Percentiles rank a stretch among this genome's conserved stretches.
Evolutionary conservation across 2,888 invertebrate species (phyloP).

Genomic region (Idaea biselata): DNA sequence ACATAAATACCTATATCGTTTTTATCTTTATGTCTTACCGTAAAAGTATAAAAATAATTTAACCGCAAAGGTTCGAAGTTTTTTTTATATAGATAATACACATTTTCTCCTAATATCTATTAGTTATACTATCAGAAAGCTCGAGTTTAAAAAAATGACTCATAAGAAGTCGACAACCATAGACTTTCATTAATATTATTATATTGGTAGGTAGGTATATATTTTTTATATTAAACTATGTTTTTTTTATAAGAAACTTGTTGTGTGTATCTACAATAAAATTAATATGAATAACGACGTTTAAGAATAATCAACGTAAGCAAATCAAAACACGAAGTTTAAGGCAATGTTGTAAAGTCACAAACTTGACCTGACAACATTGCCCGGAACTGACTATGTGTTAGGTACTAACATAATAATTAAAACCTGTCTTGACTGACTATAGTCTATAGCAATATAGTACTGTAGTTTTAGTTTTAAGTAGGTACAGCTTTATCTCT

Average conservation of each 20-base stretch:
- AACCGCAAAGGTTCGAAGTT: slow-evolving; percentile 17
- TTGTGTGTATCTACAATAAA: too few species aligned
- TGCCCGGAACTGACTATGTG: too few species aligned
- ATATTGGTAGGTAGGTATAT: slow-evolving; percentile 25
- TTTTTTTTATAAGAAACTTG: slow-evolving; percentile 15
- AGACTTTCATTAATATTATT: slow-evolving; percentile 38
- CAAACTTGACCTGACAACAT: too few species aligned
- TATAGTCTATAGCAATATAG: too few species aligned
- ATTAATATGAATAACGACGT: too few species aligned
- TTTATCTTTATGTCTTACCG: slow-evolving; percentile 6
- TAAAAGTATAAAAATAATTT: slow-evolving; percentile 33
- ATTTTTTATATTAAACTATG: neutral
- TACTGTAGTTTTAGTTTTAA: too few species aligned
- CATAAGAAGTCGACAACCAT: slow-evolving; percentile 75
- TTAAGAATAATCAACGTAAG: too few species aligned
- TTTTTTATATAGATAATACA: slow-evolving; percentile 30
- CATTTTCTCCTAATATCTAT: slow-evolving; percentile 26
- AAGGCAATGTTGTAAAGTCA: too few species aligned
- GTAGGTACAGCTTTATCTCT: slow-evolving; percentile 7
- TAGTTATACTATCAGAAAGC: slow-evolving; percentile 68
- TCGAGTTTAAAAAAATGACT: slow-evolving; percentile 72
- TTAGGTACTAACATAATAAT: too few species aligned
- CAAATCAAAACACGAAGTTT: too few species aligned
- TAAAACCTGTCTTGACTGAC: too few species aligned
- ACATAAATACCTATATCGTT: slow-evolving; percentile 8